Percentiles rank a stretch among this genome's conserved stretches.
phyloP scores from a whole-genome alignment of 2,113 vertebrate species.

The Nibea coibor region DNA sequence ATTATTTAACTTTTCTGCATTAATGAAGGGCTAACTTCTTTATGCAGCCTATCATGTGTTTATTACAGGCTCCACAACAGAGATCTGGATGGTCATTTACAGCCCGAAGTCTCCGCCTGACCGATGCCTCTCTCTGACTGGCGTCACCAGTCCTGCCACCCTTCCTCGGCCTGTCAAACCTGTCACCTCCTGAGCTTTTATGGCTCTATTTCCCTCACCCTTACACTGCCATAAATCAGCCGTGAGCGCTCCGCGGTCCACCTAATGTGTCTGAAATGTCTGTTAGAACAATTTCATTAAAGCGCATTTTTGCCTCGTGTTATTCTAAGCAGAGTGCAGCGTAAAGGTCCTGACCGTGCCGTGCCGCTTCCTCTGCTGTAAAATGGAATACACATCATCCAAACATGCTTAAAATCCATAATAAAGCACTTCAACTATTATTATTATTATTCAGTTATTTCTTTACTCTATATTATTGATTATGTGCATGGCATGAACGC shows the following conservation, averaged over 20 bases:
- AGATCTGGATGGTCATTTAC: slow-evolving; percentile 8
- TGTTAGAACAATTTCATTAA: slow-evolving; percentile 33
- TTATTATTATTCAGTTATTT: background rate
- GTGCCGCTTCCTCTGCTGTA: background rate
- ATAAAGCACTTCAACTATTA: background rate
- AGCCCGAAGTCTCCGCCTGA: background rate
- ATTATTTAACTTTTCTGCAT: background rate
- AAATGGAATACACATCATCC: slow-evolving; percentile 12
- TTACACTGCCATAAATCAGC: slow-evolving; percentile 42
- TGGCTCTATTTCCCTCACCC: slow-evolving; percentile 63
- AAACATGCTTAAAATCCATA: background rate
- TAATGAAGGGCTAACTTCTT: background rate
- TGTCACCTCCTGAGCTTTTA: slow-evolving; percentile 65
- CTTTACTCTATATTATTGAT: background rate
- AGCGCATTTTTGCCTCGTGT: slow-evolving; percentile 8
- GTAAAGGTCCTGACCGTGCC: background rate
- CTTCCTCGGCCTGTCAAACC: slow-evolving; percentile 52
- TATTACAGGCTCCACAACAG: background rate
- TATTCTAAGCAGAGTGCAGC: background rate
- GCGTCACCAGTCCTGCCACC: slow-evolving; percentile 78
- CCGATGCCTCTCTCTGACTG: slow-evolving; percentile 49
- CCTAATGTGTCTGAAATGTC: slow-evolving; percentile 50
- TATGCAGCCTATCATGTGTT: background rate
- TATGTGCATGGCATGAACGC: too few species aligned
- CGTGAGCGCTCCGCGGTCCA: background rate